Percentiles rank a stretch among this genome's conserved stretches.
Conservation (phyloP, 2,888 invertebrate species). For the Dascillus cervinus region DNA sequence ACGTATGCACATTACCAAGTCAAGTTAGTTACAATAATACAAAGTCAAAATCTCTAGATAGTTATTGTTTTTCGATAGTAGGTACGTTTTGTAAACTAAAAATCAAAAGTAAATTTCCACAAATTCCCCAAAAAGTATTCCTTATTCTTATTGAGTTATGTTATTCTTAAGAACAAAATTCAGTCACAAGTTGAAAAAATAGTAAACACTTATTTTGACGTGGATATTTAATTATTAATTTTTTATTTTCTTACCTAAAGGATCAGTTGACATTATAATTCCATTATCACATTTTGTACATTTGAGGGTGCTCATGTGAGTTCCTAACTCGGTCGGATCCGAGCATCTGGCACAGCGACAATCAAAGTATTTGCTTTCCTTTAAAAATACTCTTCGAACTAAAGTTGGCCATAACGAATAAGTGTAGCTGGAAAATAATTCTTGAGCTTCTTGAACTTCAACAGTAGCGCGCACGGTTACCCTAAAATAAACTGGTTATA, state of each 20-base stretch:
- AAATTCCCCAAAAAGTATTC: too few relatives aligned
- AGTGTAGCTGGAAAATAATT: constrained; percentile 68
- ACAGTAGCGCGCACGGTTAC: constrained; percentile 63
- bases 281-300: constrained; percentile 72
- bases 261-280: constrained; percentile 54
- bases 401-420: constrained; percentile 67
- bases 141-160: too few relatives aligned
- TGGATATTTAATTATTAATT: constrained; percentile 1
- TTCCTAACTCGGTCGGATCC: constrained; percentile 74
- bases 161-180: too few relatives aligned
- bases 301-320: constrained; percentile 70
- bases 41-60: too few relatives aligned
- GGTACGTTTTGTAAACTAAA: too few relatives aligned
- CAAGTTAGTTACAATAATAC: too few relatives aligned
- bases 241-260: constrained; percentile 50
- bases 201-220: constrained; percentile 1
- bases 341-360: constrained; percentile 69
- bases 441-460: constrained; percentile 54
- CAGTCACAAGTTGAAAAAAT: too few relatives aligned
- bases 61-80: too few relatives aligned
- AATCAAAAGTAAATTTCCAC: too few relatives aligned
- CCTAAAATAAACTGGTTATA: too few relatives aligned
- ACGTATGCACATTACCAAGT: too few relatives aligned
- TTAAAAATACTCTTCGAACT: constrained; percentile 59
- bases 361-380: constrained; percentile 70